Percentiles rank a stretch among this genome's conserved stretches.
Evolutionary conservation across 2,797 vertebrate genomes (phyloP).

Genomic region (Galagoides demidoff): DNA sequence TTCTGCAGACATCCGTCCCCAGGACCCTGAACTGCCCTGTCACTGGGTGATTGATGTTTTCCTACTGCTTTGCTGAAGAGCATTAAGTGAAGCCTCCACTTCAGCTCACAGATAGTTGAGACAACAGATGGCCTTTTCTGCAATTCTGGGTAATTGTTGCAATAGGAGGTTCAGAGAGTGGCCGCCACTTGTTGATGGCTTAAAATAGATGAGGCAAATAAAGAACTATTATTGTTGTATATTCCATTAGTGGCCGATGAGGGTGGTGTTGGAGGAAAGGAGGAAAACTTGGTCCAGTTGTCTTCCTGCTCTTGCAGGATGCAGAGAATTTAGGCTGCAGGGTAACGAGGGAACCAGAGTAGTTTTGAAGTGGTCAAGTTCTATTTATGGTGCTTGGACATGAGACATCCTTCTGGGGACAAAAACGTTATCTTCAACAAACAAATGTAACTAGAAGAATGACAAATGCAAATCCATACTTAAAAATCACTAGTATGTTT

Average conservation of each 20-base stretch:
- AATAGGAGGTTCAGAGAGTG: conserved; percentile 69
- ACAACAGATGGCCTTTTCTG: conserved; percentile 86
- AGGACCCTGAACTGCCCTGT: no score
- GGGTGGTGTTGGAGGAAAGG: not conserved
- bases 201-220: conserved; percentile 76
- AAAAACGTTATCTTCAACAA: conserved; percentile 32
- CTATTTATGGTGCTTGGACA: conserved; percentile 22
- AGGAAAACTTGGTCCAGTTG: not conserved
- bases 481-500: not conserved
- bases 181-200: conserved; percentile 69
- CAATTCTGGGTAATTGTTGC: conserved; percentile 81
- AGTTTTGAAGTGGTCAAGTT: conserved; percentile 15
- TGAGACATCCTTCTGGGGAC: not conserved
- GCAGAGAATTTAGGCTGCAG: not conserved
- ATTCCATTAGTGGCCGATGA: not conserved
- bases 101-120: conserved; percentile 86
- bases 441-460: not conserved
- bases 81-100: conserved; percentile 87
- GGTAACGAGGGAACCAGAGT: not conserved
- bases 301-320: conserved; percentile 42
- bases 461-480: not conserved
- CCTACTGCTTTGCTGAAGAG: conserved; percentile 87
- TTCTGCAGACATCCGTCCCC: no score
- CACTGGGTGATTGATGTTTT: conserved; percentile 81
- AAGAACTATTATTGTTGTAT: conserved; percentile 46